Base-by-base conservation (phyloP, 2,113 vertebrate species). In the Panthera uncia region DNA sequence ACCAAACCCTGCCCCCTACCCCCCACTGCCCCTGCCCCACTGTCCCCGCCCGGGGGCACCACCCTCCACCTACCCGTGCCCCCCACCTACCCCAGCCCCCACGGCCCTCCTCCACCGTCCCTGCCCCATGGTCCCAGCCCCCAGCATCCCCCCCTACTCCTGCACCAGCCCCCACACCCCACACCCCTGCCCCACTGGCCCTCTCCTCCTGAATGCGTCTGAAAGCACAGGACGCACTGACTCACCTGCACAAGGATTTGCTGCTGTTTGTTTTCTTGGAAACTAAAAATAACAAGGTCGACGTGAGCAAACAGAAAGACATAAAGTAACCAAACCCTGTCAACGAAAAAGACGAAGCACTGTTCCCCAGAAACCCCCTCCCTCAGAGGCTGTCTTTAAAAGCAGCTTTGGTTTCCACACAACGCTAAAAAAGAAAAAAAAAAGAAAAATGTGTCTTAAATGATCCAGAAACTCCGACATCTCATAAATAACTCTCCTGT, bases 221-320 rank as follows among this genome's bases (percentile, higher is more conserved):
- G 83, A 98, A 98, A 97, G 73, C 63, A 97, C 61, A 88, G 97
- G 97, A 94, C 73, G 31, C 96, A 96, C 97, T 95, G 95, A 97
- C 95, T 98, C 98, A 74, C 96, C 97, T 55, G 41, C 61, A 96
- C 84, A 97, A 98, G 95, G 68, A 96, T 94, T 89, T 98, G 90
- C 21, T 31, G 15, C 94, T 97, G 80, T 92, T 98, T 98, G 69
- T 80, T 95, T 97, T 97, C 95, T 87, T 96, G 52, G 92, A 96
- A 98, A 96, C 78, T 50, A 95, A 98, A 98, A 98, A 97, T 95
- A 97, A 96, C 95, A 98, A 97, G 94, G 97, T 84, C 98, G 96
- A 93, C 97, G 93, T 95, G 92, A 98, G 92, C 95, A 98, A 98
- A 98, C 86, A 98, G 65, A 97, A 98, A 97, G 97, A 96, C 78